phyloP scores from a whole-genome alignment of 2,113 vertebrate species.

The Platysternon megacephalum region DNA sequence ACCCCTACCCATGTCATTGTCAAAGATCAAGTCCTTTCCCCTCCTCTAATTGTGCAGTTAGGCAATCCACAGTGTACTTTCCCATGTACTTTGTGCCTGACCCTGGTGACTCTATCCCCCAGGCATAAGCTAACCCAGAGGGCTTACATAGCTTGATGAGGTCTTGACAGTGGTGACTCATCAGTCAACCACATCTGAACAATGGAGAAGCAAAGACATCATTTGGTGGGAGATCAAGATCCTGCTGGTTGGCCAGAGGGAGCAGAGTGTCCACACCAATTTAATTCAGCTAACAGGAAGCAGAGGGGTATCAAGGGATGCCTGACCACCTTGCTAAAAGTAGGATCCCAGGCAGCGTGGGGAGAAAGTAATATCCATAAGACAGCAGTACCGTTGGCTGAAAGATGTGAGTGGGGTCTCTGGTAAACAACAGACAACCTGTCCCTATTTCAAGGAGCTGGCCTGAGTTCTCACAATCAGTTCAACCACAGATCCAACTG shows the following conservation, averaged over 20 bases:
- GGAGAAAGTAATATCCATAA: neutral
- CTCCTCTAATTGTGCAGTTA: neutral
- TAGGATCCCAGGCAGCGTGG: no score
- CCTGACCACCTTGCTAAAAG: accelerated
- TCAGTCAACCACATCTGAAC: neutral
- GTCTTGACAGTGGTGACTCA: neutral
- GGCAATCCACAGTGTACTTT: neutral
- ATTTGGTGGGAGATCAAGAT: neutral
- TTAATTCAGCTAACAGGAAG: no score
- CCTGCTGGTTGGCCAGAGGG: neutral
- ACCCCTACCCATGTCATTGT: neutral
- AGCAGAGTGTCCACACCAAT: neutral
- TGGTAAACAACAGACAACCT: accelerated
- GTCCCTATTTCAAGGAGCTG: neutral
- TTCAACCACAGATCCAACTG: accelerated
- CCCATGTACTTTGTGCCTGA: neutral
- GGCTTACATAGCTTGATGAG: neutral
- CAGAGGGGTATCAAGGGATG: neutral
- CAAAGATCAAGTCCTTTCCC: neutral
- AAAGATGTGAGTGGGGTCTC: accelerated
- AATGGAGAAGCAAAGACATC: neutral
- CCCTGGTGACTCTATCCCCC: neutral
- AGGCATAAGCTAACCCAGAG: neutral
- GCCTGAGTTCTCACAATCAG: neutral
- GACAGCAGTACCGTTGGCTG: neutral